These are phyloP conservation scores for Sipha flava DNA, from an alignment of 1,140 invertebrate species.

Conservation along the genomic window DNA sequence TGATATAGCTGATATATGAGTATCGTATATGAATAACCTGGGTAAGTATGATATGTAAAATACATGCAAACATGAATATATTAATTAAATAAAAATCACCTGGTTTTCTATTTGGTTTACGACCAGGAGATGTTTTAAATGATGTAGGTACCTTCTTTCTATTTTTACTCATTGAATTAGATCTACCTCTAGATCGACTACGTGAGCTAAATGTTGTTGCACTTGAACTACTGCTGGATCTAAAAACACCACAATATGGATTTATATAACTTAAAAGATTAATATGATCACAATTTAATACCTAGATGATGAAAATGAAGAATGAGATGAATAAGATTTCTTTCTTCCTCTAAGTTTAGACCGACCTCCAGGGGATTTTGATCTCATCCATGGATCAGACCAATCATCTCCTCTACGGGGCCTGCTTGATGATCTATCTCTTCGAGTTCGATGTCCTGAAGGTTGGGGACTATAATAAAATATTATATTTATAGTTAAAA, in stretches of 20 bases:
- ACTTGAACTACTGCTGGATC: conserved; percentile 49
- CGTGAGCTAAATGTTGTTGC: conserved; percentile 50
- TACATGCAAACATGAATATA: too few relatives aligned
- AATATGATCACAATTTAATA: conserved; percentile 40
- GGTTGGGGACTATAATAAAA: conserved; percentile 24
- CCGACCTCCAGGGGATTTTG: conserved; percentile 54
- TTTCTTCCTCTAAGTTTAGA: conserved; percentile 47
- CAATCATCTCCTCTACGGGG: conserved; percentile 68
- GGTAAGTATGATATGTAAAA: too few relatives aligned
- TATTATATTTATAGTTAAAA: neutral
- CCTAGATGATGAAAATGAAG: conserved; percentile 65
- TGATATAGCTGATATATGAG: too few relatives aligned
- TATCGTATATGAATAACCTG: too few relatives aligned
- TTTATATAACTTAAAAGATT: neutral
- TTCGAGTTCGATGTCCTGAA: conserved; percentile 22
- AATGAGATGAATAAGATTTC: conserved; percentile 64
- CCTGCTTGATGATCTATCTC: conserved; percentile 27
- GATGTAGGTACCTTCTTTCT: neutral
- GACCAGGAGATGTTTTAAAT: conserved; percentile 5
- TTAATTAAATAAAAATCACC: neutral
- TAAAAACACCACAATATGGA: conserved; percentile 41
- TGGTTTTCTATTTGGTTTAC: neutral
- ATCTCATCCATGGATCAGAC: conserved; percentile 86
- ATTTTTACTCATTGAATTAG: conserved; percentile 39
- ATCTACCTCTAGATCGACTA: conserved; percentile 42